These are phyloP conservation scores for Tetramorium alpestre DNA, from an alignment of 1,140 invertebrate species.

Conservation along the genomic window DNA sequence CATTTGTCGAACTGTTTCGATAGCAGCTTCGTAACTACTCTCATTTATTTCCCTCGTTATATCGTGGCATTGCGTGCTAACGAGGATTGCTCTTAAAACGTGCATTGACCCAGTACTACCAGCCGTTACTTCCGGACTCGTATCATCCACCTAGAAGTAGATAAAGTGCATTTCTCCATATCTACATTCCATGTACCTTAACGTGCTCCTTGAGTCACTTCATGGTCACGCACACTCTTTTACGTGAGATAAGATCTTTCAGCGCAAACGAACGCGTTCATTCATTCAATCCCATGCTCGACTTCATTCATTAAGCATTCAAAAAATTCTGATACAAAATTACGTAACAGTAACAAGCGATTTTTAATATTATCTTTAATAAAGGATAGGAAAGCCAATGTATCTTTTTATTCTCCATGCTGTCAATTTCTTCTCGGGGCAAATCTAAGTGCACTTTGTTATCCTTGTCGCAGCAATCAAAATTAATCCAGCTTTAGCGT, in stretches of 20 bases:
- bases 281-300: slow-evolving; percentile 37
- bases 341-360: not conserved
- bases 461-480: slow-evolving; percentile 14
- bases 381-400: not conserved
- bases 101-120: slow-evolving; percentile 35
- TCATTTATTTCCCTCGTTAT: slow-evolving; percentile 5
- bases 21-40: slow-evolving; percentile 13
- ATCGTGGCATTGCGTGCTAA: slow-evolving; percentile 48
- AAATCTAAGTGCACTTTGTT: not conserved
- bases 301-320: not conserved
- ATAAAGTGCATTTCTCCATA: not conserved
- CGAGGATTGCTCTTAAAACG: slow-evolving; percentile 52
- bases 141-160: not conserved
- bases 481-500: slow-evolving; percentile 9
- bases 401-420: not conserved
- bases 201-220: slow-evolving; percentile 39
- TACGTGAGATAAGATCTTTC: slow-evolving; percentile 60
- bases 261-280: slow-evolving; percentile 43
- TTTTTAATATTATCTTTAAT: not conserved
- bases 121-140: slow-evolving; percentile 40
- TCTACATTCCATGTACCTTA: not conserved
- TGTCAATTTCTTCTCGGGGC: not conserved
- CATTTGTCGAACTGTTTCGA: slow-evolving; percentile 18
- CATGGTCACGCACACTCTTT: slow-evolving; percentile 62
- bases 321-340: not conserved